A percentile compares a stretch with the other conserved stretches of the same genome.
These are phyloP conservation scores for Oncorhynchus tshawytscha DNA, from an alignment of 2,113 vertebrate genomes.

Conservation along the genomic window DNA sequence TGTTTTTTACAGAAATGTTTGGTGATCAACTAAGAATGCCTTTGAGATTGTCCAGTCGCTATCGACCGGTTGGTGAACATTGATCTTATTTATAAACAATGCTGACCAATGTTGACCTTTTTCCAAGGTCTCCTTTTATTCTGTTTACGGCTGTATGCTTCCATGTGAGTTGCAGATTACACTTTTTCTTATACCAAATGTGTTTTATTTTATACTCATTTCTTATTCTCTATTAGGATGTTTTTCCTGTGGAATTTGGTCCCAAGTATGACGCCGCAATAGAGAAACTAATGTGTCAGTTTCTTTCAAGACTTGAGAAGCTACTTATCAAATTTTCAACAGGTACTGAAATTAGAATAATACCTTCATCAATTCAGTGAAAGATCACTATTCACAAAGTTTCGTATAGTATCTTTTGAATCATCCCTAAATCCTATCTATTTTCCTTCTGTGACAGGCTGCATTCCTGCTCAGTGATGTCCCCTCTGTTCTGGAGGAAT, in stretches of 20 bases:
- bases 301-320: constrained; percentile 41
- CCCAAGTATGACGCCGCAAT: constrained; percentile 28
- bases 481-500: constrained; percentile 34
- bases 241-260: constrained; percentile 42
- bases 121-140: not conserved
- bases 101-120: not conserved
- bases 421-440: not conserved
- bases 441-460: constrained; percentile 17
- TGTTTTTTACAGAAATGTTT: too few relatives aligned
- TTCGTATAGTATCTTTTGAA: not conserved
- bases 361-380: not conserved
- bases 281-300: constrained; percentile 30
- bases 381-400: not conserved
- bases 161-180: not conserved
- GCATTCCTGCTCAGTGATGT: constrained; percentile 28
- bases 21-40: too few relatives aligned
- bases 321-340: constrained; percentile 31
- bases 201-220: not conserved
- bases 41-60: too few relatives aligned
- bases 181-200: too few relatives aligned
- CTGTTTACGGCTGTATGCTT: not conserved
- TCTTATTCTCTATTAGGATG: constrained; percentile 8
- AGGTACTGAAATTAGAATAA: constrained; percentile 24
- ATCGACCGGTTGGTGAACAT: too few relatives aligned
- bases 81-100: too few relatives aligned